Base-by-base conservation (phyloP, 1,140 invertebrate species). In the Sycophaga agraensis region DNA sequence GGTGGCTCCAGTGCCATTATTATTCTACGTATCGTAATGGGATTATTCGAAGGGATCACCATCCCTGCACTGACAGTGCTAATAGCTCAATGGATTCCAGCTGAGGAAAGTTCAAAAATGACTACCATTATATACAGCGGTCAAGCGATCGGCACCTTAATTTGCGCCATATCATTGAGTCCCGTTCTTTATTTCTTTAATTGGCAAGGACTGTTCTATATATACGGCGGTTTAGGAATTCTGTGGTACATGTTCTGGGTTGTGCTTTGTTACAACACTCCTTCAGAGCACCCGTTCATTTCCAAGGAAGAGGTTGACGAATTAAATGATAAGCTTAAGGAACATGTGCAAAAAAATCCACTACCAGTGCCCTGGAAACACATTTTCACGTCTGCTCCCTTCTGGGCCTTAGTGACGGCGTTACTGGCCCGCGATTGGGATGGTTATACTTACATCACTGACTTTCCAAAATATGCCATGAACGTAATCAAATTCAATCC, bases 381-480 rank as follows among this genome's bases (percentile, higher is more conserved):
- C 6, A 86, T 92, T 21, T 76, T 96, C 0, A 90, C 86, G 8
- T 96, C 90, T 1, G 75, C 84, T 11, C 89, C 90, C 3, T 82
- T 92, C 40, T 89, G 88, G 85, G 89, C 89, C 0, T 73, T 92
- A 16, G 81, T 91, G 0, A 82, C 84, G 49, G 89, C 91, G 14
- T 74, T 83, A 67, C 84, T 94, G 69, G 91, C 92, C 16, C 91
- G 96, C 77, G 93, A 96, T 78, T 97, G 94, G 93, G 92, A 91
- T 24, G 93, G 94, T 74, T 97, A 96, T 72, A 96, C 92, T 4
- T 90, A 96, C 84, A 86, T 97, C 0, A 94, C 92, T 2, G 91
- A 94, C 75, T 79, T 97, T 19, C 94, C 95, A 1, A 92, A 91
- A 84, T 98, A 95, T 78, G 91, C 97, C 87, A 88, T 88, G 60